These are phyloP conservation scores for Phrynosoma platyrhinos DNA, from an alignment of 2,113 vertebrate species.

Conservation along the genomic window DNA sequence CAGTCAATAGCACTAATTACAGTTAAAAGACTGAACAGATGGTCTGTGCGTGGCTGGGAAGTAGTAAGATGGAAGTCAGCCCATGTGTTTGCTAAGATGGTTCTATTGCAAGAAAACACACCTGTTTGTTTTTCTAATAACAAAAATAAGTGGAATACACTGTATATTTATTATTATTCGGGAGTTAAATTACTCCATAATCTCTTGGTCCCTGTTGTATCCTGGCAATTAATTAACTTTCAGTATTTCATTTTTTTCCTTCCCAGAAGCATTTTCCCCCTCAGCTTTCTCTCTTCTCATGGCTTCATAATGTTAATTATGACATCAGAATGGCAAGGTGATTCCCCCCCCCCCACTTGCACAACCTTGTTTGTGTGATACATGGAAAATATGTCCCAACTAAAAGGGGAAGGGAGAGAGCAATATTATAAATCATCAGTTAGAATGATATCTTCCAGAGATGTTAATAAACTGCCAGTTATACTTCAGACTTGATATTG, in stretches of 20 bases:
- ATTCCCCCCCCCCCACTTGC: constrained; percentile 49
- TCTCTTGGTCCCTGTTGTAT: constrained; percentile 54
- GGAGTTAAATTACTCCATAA: constrained; percentile 49
- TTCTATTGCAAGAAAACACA: constrained; percentile 72
- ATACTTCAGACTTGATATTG: constrained; percentile 1
- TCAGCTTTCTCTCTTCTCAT: constrained; percentile 15
- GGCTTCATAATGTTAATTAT: constrained; percentile 54
- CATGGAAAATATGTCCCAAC: constrained; percentile 25
- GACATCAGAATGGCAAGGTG: constrained; percentile 58
- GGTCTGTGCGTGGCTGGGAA: constrained; percentile 76
- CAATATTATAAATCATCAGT: constrained; percentile 16
- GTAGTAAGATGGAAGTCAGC: constrained; percentile 66
- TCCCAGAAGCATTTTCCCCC: neutral
- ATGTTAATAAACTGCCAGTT: neutral
- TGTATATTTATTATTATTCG: constrained; percentile 64
- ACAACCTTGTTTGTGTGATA: constrained; percentile 53
- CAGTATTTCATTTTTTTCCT: constrained; percentile 46
- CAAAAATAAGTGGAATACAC: constrained; percentile 60
- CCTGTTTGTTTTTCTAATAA: constrained; percentile 75
- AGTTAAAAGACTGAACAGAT: constrained; percentile 81
- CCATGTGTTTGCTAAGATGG: constrained; percentile 62
- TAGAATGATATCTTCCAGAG: neutral
- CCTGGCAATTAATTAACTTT: constrained; percentile 60
- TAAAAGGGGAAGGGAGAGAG: constrained; percentile 35
- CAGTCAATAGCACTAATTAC: constrained; percentile 77